Percentiles rank a stretch among this genome's conserved stretches.
Evolutionary conservation across 1,140 invertebrate genomes (phyloP).

Genomic region (Agrypnia vestita): DNA sequence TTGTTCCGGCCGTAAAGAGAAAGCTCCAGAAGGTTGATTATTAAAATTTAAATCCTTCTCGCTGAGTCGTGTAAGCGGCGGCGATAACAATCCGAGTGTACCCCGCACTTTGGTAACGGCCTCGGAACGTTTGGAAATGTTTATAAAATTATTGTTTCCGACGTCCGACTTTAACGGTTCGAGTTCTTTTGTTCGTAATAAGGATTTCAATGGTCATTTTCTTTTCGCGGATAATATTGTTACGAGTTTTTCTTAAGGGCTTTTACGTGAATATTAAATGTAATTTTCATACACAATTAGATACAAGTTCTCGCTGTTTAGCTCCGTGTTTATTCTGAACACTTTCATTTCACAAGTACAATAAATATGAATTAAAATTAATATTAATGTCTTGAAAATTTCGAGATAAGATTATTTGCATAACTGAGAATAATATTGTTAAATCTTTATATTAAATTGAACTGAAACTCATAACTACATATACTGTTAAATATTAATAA

Average conservation of each 20-base stretch:
- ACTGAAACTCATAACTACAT: too few relatives aligned
- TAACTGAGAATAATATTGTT: too few relatives aligned
- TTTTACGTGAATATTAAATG: neutral
- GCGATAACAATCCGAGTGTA: conserved; percentile 14
- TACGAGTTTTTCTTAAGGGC: neutral
- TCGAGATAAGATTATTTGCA: too few relatives aligned
- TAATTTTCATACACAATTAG: neutral
- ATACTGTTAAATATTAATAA: too few relatives aligned
- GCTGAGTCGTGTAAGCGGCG: conserved; percentile 22
- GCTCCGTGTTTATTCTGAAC: too few relatives aligned
- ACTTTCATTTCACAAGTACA: too few relatives aligned
- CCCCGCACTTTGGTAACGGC: conserved; percentile 15
- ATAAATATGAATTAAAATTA: too few relatives aligned
- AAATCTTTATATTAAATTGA: too few relatives aligned
- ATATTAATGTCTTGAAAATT: too few relatives aligned
- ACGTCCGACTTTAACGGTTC: conserved; percentile 13
- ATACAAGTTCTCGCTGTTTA: too few relatives aligned
- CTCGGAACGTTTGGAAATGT: conserved; percentile 9
- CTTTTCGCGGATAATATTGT: conserved; percentile 22
- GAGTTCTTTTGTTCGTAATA: conserved; percentile 12
- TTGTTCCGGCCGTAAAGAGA: conserved; percentile 9
- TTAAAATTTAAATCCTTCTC: conserved; percentile 41
- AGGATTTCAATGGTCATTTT: neutral
- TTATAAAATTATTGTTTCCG: conserved; percentile 29
- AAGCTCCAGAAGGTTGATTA: conserved; percentile 25